Percentiles rank a stretch among this genome's conserved stretches.
phyloP scores from a whole-genome alignment of 2,113 vertebrate species.

The Uria aalge region DNA sequence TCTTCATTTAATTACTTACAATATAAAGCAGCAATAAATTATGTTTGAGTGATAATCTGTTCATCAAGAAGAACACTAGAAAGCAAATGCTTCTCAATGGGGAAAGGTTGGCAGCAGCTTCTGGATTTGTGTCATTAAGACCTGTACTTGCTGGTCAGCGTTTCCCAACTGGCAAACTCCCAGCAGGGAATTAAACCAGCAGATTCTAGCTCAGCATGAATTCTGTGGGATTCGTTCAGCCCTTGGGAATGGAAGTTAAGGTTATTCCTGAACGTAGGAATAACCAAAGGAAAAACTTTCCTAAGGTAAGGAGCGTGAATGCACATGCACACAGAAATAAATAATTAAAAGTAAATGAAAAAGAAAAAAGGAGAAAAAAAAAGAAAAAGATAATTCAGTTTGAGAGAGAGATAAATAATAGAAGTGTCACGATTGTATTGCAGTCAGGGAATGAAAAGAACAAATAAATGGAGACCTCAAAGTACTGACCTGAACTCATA shows the following conservation, averaged over 20 bases:
- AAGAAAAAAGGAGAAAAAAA: neutral
- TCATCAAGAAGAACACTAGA: conserved; percentile 59
- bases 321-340: neutral
- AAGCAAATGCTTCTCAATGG: conserved; percentile 69
- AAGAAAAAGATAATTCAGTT: neutral
- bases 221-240: conserved; percentile 38
- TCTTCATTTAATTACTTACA: conserved; percentile 76
- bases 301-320: neutral
- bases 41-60: conserved; percentile 63
- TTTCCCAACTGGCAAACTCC: conserved; percentile 60
- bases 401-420: neutral
- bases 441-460: neutral
- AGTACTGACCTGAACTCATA: neutral
- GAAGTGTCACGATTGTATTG: neutral
- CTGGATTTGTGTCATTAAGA: conserved; percentile 61
- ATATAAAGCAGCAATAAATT: conserved; percentile 71
- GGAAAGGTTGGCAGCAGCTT: conserved; percentile 58
- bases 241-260: conserved; percentile 30
- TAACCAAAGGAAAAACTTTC: neutral
- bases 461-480: neutral
- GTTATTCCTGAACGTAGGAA: conserved; percentile 3
- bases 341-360: neutral
- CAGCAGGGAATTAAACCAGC: conserved; percentile 58
- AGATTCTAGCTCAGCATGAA: conserved; percentile 55
- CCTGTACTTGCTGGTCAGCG: conserved; percentile 46